Conservation (phyloP, 2,113 vertebrate species). For the Trichomycterus rosablanca region DNA sequence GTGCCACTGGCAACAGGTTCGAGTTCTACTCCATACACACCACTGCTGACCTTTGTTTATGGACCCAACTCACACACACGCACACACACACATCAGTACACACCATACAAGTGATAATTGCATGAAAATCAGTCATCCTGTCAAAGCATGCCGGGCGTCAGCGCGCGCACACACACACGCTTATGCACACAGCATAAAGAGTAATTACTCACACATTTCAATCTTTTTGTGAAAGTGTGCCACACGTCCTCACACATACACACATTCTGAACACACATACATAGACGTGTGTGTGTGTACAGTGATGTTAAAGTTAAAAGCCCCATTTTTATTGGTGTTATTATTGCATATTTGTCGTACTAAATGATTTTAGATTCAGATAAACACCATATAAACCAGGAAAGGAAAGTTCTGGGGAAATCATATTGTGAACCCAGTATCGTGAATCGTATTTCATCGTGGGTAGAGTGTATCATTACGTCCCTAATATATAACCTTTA, state of each 20-base stretch:
- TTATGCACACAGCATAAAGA: slow-evolving; percentile 5
- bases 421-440: too few relatives aligned
- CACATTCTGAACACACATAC: slow-evolving; percentile 2
- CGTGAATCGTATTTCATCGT: too few relatives aligned
- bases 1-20: slow-evolving; percentile 7
- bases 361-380: too few relatives aligned
- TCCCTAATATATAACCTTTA: too few relatives aligned
- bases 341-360: too few relatives aligned
- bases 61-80: slow-evolving; percentile 15
- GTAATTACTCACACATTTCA: slow-evolving; percentile 34
- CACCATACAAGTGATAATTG: slow-evolving; percentile 13
- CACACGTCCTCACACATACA: slow-evolving; percentile 8
- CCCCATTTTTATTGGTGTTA: too few relatives aligned
- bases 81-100: slow-evolving; percentile 3
- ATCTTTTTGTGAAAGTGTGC: slow-evolving; percentile 12
- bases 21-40: slow-evolving; percentile 2
- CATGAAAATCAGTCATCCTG: slow-evolving; percentile 36
- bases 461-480: too few relatives aligned
- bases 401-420: too few relatives aligned
- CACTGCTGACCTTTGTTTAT: slow-evolving; percentile 23
- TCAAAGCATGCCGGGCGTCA: slow-evolving; percentile 10
- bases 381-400: too few relatives aligned
- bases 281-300: too few relatives aligned
- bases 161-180: neutral
- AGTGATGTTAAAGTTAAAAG: too few relatives aligned